Evolutionary conservation across 2,888 invertebrate genomes (phyloP).

Genomic region (Limnephilus rhombicus): DNA sequence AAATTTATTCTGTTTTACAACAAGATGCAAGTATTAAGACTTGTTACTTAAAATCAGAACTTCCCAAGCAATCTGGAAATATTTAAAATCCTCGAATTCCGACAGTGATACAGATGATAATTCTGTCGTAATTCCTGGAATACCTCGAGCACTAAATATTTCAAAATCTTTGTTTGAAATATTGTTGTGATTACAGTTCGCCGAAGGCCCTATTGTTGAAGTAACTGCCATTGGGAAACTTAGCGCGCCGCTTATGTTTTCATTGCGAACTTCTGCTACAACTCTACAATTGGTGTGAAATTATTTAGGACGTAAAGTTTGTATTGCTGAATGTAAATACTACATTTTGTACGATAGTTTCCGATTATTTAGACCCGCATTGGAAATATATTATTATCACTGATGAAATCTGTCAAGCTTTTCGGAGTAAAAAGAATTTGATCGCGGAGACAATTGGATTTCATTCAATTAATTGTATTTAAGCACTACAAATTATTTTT

Average conservation of each 20-base stretch:
- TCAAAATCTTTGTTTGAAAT: constrained; percentile 30
- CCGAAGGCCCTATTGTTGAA: background rate
- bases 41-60: background rate
- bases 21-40: background rate
- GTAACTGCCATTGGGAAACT: constrained; percentile 19
- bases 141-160: constrained; percentile 28
- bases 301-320: constrained; percentile 27
- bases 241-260: constrained; percentile 22
- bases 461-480: too few species aligned
- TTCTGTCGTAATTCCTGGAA: background rate
- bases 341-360: background rate
- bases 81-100: background rate
- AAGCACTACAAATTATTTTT: too few species aligned
- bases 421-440: background rate
- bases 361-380: background rate
- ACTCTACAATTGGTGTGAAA: constrained; percentile 11
- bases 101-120: background rate
- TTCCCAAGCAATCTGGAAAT: background rate
- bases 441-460: too few species aligned
- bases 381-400: background rate
- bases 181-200: constrained; percentile 24
- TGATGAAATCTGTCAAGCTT: too few species aligned
- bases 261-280: background rate
- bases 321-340: background rate
- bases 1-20: background rate